Conservation (phyloP, 2,888 invertebrate genomes). For the Leucania comma region DNA sequence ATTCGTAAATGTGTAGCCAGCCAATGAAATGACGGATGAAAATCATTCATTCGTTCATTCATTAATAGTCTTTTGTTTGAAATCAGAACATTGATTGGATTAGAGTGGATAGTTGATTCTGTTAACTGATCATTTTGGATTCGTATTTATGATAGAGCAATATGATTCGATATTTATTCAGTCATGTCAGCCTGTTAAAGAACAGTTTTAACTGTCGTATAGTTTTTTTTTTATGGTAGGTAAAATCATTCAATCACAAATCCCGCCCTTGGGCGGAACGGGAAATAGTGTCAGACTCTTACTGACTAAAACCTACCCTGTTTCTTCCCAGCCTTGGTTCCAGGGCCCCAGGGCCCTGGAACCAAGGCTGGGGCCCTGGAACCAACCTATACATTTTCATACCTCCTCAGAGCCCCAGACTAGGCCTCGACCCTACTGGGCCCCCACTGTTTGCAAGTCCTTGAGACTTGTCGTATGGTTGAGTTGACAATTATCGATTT, state of each 20-base stretch:
- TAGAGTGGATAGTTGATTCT: neutral
- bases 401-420: too few relatives aligned
- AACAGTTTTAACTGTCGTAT: neutral
- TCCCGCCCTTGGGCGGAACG: too few relatives aligned
- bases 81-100: conserved; percentile 25
- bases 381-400: too few relatives aligned
- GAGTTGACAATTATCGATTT: neutral
- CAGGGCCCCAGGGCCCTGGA: too few relatives aligned
- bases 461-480: neutral
- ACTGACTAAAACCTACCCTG: too few relatives aligned
- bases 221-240: too few relatives aligned
- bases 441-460: too few relatives aligned
- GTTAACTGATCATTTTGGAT: conserved; percentile 16
- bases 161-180: neutral
- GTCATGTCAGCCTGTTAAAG: neutral
- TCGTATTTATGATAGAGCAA: neutral
- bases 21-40: conserved; percentile 8
- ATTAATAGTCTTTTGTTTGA: conserved; percentile 19
- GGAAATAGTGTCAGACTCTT: too few relatives aligned
- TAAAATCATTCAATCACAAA: too few relatives aligned
- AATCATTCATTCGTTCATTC: neutral
- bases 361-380: too few relatives aligned
- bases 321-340: too few relatives aligned
- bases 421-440: too few relatives aligned
- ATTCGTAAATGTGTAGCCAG: conserved; percentile 8